A percentile compares a stretch with the other conserved stretches of the same genome.
Conservation (phyloP, 2,113 vertebrate species). For the Barnardius zonarius region DNA sequence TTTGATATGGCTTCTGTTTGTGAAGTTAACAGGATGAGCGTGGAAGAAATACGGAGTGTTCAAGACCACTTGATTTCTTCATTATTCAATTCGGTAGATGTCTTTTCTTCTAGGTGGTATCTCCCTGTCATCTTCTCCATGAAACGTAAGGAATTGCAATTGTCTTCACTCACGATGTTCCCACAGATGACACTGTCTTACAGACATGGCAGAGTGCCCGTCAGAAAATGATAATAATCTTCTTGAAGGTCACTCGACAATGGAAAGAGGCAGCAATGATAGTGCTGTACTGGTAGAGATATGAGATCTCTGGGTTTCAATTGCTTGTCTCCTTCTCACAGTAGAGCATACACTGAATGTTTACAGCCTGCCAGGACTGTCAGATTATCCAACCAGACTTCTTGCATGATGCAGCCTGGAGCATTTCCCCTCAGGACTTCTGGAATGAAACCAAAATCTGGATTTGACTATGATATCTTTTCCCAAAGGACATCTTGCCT, state of each 20-base stretch:
- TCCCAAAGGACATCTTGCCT: background rate
- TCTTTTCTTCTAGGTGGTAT: background rate
- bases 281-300: background rate
- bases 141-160: background rate
- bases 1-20: background rate
- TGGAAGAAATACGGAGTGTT: rapidly evolving
- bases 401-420: background rate
- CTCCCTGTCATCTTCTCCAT: background rate
- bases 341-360: background rate
- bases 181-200: background rate
- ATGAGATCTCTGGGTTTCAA: background rate
- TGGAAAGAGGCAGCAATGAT: background rate
- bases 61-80: rapidly evolving
- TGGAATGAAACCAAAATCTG: background rate
- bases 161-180: background rate
- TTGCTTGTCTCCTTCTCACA: background rate
- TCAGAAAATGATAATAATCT: background rate
- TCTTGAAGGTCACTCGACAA: background rate
- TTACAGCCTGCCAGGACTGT: background rate
- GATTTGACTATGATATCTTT: background rate
- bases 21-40: background rate
- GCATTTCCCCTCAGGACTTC: conserved; percentile 12
- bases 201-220: background rate
- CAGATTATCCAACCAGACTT: background rate
- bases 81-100: background rate